Evolutionary conservation across 2,888 invertebrate species (phyloP).

Genomic region (Heterodera filipjevi): DNA sequence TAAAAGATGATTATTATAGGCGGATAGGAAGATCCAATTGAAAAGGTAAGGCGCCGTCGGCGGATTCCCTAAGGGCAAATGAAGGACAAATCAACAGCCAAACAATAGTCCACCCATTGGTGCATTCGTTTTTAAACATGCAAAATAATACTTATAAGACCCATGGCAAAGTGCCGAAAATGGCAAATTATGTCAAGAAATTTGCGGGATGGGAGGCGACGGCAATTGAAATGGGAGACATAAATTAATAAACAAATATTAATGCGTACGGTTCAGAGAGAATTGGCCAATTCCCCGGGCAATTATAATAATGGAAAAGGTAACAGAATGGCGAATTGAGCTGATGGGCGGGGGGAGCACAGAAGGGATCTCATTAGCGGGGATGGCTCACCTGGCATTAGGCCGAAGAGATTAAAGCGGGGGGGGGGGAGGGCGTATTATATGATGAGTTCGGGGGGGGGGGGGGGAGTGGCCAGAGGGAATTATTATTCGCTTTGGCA

Average conservation of each 20-base stretch:
- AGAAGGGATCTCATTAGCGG: not conserved
- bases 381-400: constrained; percentile 7
- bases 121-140: too few species aligned
- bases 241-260: not conserved
- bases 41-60: too few species aligned
- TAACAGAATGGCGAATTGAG: not conserved
- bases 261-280: not conserved
- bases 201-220: not conserved
- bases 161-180: too few species aligned
- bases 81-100: too few species aligned
- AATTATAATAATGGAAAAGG: not conserved
- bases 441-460: not conserved
- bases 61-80: too few species aligned
- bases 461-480: not conserved
- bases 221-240: not conserved
- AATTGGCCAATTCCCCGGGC: not conserved
- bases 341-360: not conserved
- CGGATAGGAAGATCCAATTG: too few species aligned
- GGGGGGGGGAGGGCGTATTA: not conserved
- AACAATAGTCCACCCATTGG: too few species aligned
- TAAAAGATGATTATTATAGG: too few species aligned
- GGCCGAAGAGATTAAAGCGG: not conserved
- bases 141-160: too few species aligned
- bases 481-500: constrained; percentile 8
- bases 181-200: not conserved